Evolutionary conservation across 2,797 vertebrate species (phyloP).

Genomic region (Betta splendens): DNA sequence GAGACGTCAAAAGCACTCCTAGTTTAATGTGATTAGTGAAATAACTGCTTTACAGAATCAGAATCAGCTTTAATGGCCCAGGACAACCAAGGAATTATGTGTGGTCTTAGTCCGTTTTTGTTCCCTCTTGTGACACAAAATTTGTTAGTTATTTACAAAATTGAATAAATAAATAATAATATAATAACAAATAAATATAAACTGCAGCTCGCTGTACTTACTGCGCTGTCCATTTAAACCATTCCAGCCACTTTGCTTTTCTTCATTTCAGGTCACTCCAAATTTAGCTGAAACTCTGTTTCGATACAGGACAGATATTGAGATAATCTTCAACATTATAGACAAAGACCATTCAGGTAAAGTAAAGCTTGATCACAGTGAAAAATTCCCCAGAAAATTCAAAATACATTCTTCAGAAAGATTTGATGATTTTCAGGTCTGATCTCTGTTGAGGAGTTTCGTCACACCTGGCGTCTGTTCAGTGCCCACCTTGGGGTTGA

Average conservation of each 20-base stretch:
- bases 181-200: too few species aligned
- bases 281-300: conserved; percentile 89
- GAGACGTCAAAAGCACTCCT: too few species aligned
- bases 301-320: conserved; percentile 91
- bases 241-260: not conserved
- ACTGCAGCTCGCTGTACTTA: too few species aligned
- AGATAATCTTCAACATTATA: conserved; percentile 95
- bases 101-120: too few species aligned
- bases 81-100: too few species aligned
- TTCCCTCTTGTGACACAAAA: too few species aligned
- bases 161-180: too few species aligned
- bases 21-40: too few species aligned
- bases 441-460: conserved; percentile 94
- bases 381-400: not conserved
- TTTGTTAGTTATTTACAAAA: too few species aligned
- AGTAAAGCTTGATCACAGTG: not conserved
- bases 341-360: conserved; percentile 95
- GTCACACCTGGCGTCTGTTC: conserved; percentile 93
- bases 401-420: not conserved
- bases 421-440: conserved; percentile 78
- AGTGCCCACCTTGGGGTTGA: conserved; percentile 85
- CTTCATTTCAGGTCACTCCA: conserved; percentile 82
- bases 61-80: too few species aligned
- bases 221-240: not conserved
- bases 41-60: too few species aligned